These are phyloP conservation scores for Lordiphosa stackelbergi DNA, from an alignment of 1,140 invertebrate species.

Conservation along the genomic window DNA sequence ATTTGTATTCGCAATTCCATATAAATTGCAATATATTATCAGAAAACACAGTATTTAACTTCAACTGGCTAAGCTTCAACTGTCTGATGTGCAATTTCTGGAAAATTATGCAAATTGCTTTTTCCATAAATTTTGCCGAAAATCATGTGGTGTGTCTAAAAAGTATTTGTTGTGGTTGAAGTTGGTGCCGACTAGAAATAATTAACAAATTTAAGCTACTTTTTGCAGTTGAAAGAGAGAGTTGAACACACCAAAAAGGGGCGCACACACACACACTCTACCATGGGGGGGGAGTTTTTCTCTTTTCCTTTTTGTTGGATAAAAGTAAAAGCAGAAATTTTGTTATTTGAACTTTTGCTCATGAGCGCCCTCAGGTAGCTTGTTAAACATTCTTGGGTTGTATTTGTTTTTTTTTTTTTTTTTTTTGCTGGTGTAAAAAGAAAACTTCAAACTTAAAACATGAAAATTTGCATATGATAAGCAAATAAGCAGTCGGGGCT, in stretches of 20 bases:
- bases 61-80: background rate
- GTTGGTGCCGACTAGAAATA: background rate
- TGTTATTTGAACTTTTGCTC: conserved; percentile 72
- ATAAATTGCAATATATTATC: too few species aligned
- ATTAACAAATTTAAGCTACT: conserved; percentile 8
- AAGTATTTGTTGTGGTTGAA: conserved; percentile 5
- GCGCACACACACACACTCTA: conserved; percentile 10
- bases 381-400: conserved; percentile 69
- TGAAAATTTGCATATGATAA: conserved; percentile 74
- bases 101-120: conserved; percentile 30
- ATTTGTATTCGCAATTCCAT: too few species aligned
- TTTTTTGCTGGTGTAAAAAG: conserved; percentile 25
- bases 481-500: conserved; percentile 65
- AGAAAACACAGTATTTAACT: too few species aligned
- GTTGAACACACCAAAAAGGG: conserved; percentile 46
- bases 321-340: conserved; percentile 64
- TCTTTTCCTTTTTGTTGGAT: conserved; percentile 1
- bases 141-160: conserved; percentile 37
- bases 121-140: conserved; percentile 17
- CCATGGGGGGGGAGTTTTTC: conserved; percentile 14
- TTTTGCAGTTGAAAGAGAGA: conserved; percentile 17
- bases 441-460: conserved; percentile 65
- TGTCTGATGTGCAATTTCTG: conserved; percentile 21
- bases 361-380: conserved; percentile 59
- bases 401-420: conserved; percentile 25